Evolutionary conservation across 2,888 invertebrate genomes (phyloP).

Genomic region (Acanthoscelides obtectus): DNA sequence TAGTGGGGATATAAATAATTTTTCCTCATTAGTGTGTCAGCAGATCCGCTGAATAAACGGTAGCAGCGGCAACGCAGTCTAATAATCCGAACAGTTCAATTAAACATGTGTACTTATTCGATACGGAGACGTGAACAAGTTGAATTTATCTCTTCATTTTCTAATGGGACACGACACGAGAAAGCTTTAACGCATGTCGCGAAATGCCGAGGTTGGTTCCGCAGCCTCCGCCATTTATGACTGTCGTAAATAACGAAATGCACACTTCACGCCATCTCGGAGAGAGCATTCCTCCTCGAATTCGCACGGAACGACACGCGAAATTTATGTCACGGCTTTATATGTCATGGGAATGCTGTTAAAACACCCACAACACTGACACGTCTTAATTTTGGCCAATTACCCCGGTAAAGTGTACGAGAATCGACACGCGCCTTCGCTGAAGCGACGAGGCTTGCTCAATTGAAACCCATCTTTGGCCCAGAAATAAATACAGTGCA

Average conservation of each 20-base stretch:
- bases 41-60: background rate
- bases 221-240: too few species aligned
- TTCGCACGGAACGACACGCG: background rate
- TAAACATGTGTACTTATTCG: background rate
- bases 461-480: too few species aligned
- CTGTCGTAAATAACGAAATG: background rate
- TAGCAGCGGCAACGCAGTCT: background rate
- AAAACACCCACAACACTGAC: background rate
- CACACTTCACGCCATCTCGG: background rate
- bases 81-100: background rate
- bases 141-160: background rate
- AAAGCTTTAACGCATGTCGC: background rate
- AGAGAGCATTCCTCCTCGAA: background rate
- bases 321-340: background rate
- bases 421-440: too few species aligned
- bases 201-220: background rate
- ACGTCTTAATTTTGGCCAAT: too few species aligned
- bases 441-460: too few species aligned
- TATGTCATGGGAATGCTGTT: background rate
- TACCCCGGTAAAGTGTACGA: too few species aligned
- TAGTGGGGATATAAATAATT: too few species aligned
- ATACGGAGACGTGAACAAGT: background rate
- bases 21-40: too few species aligned
- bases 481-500: too few species aligned
- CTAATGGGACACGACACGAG: background rate